phyloP scores from a whole-genome alignment of 2,888 invertebrate genomes.

The Meta bourneti region DNA sequence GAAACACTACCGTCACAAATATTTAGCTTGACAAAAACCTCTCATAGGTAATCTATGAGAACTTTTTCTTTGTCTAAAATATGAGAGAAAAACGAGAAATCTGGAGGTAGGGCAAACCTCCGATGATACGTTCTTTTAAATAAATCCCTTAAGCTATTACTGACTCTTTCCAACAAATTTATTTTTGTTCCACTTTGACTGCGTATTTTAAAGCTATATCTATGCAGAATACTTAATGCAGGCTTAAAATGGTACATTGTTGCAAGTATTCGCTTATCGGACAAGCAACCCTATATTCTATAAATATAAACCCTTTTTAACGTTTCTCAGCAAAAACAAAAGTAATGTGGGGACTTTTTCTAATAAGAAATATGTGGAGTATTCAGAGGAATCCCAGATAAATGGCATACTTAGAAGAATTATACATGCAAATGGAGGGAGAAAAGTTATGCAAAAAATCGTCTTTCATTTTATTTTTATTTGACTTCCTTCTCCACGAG shows the following conservation, averaged over 20 bases:
- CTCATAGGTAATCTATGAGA: too few relatives aligned
- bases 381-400: not conserved
- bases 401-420: not conserved
- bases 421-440: not conserved
- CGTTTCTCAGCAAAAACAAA: not conserved
- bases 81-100: too few relatives aligned
- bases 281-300: not conserved
- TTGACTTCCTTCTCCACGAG: conserved; percentile 10
- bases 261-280: not conserved
- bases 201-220: too few relatives aligned
- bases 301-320: not conserved
- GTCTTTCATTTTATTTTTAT: conserved; percentile 6
- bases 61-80: too few relatives aligned
- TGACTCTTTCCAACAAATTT: too few relatives aligned
- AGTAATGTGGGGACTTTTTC: not conserved
- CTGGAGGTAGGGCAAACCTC: too few relatives aligned
- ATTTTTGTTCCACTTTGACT: too few relatives aligned
- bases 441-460: not conserved
- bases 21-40: too few relatives aligned
- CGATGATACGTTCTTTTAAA: too few relatives aligned
- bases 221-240: too few relatives aligned
- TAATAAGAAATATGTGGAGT: not conserved
- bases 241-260: not conserved
- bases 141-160: too few relatives aligned
- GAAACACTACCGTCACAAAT: too few relatives aligned